These are phyloP conservation scores for Parnassius mnemosyne DNA, from an alignment of 2,888 invertebrate genomes.

Conservation along the genomic window DNA sequence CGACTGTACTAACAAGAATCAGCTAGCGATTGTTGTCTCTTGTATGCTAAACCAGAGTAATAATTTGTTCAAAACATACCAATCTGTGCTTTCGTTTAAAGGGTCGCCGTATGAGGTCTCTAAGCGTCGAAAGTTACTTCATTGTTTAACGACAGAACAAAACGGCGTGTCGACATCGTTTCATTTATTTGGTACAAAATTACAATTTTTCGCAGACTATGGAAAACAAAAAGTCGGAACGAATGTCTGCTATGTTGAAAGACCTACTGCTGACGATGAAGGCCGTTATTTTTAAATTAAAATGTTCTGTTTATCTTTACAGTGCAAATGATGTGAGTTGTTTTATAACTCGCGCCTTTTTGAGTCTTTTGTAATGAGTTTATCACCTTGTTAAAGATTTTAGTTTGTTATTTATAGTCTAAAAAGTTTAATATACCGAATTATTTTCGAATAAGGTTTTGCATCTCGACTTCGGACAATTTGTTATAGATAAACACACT, in stretches of 20 bases:
- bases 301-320: constrained; percentile 46
- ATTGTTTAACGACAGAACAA: constrained; percentile 74
- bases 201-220: constrained; percentile 59
- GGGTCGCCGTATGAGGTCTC: constrained; percentile 72
- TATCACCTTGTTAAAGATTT: background rate
- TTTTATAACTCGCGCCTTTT: constrained; percentile 22
- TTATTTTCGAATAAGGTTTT: too few relatives aligned
- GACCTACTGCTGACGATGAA: constrained; percentile 55
- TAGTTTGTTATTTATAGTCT: too few relatives aligned
- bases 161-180: constrained; percentile 76
- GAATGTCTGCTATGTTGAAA: constrained; percentile 58
- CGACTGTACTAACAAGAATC: constrained; percentile 69
- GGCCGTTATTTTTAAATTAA: constrained; percentile 66
- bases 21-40: constrained; percentile 63
- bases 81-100: constrained; percentile 55
- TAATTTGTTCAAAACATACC: constrained; percentile 76
- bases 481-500: too few relatives aligned
- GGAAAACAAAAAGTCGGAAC: constrained; percentile 66
- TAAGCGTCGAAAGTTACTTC: constrained; percentile 51
- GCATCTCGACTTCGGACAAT: too few relatives aligned
- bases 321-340: constrained; percentile 35
- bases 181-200: constrained; percentile 64
- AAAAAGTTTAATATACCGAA: too few relatives aligned
- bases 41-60: constrained; percentile 78
- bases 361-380: background rate